A percentile compares a stretch with the other conserved stretches of the same genome.
These are phyloP conservation scores for Myiagra hebetior DNA, from an alignment of 2,113 vertebrate genomes.

Conservation along the genomic window DNA sequence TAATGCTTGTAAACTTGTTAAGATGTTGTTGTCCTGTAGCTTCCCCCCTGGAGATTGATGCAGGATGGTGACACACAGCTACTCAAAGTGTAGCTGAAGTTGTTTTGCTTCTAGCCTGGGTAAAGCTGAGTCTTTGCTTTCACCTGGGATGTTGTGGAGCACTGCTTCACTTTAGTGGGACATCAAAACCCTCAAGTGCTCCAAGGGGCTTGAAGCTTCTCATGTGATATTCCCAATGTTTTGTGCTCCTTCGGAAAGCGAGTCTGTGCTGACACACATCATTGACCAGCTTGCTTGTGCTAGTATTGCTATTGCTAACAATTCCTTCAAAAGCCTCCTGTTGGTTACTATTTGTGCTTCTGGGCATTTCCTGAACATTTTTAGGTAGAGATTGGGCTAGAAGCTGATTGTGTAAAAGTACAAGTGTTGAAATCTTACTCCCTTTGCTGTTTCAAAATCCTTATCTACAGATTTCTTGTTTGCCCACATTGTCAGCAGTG, in stretches of 20 bases:
- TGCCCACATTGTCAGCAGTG: background rate
- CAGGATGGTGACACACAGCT: background rate
- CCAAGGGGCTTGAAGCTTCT: background rate
- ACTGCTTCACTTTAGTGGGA: background rate
- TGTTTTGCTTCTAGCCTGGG: background rate
- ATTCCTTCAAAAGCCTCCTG: background rate
- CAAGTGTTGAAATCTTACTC: background rate
- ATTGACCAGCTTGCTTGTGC: background rate
- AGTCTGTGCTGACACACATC: background rate
- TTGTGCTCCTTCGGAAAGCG: background rate
- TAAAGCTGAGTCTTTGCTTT: background rate
- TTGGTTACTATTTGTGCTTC: background rate
- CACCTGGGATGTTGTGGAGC: background rate
- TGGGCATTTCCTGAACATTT: background rate
- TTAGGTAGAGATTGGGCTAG: background rate
- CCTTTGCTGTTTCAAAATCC: background rate
- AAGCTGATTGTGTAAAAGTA: background rate
- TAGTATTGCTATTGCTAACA: background rate
- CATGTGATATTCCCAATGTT: fast-evolving
- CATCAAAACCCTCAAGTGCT: background rate
- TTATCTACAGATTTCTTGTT: conserved; percentile 43
- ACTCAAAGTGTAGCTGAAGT: background rate
- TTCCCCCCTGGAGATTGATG: background rate
- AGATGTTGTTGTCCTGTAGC: background rate
- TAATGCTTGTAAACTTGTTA: background rate